Base-by-base conservation (phyloP, 2,113 vertebrate genomes). In the Mirounga angustirostris region DNA sequence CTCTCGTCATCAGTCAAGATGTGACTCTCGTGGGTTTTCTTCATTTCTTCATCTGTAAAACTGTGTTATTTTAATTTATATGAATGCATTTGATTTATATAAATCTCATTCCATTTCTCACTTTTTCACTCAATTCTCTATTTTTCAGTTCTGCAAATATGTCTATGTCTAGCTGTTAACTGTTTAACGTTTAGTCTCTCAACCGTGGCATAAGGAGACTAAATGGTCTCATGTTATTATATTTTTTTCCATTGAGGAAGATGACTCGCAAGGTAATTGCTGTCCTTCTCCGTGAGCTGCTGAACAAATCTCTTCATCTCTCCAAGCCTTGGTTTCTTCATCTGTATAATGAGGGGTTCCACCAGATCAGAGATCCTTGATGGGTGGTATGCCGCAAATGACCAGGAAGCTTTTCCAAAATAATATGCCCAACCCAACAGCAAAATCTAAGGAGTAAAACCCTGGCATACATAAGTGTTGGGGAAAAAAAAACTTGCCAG, bases 391-490 rank as follows among this genome's bases (percentile, higher is more conserved):
- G 11, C 13, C 50, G 50, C 65, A 40, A 54, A 85, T 78, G 58
- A 78, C 33, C 2, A 18, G 24, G 59, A 80, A 93, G 40, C 26
- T 30, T 89, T 81, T 43, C 40, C 43, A 76, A 93, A 93, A 89
- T 52, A 89, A 56, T 30, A 7, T 56, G 2, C 18, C 71, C 6
- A 43, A 52, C 5, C 46, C 79, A 6, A 71, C 7, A 87, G 54
- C 85, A 97, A 93, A 93, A 58, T 59, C 54, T 33, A 81, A 97
- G 22, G n/a, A 92, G 24, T 14, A 95, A 95, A 85, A 67, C 16
- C 46, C 85, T 73, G 16, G 13, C n/a, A 65, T 56, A 80, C 92
- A 78, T 14, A 93, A 90, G 56, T 67, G 7, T 28, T 63, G 21
- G 18, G 43, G 1, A 0, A 12, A 58, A 61, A 65, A 78, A 78